Evolutionary conservation across 2,797 vertebrate species (phyloP).

Genomic region (Chaetodon trifasciatus): DNA sequence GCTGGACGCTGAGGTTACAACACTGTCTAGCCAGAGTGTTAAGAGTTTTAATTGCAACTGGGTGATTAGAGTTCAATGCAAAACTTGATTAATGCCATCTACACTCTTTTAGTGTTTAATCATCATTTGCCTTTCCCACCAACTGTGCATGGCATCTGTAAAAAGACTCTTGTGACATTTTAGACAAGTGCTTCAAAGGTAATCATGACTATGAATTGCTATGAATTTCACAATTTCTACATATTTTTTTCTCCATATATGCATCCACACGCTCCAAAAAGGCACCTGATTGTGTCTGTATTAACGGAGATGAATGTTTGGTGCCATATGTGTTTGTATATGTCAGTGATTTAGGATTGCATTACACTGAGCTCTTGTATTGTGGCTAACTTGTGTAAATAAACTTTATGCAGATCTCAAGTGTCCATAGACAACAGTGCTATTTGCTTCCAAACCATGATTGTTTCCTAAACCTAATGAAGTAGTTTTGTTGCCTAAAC

Average conservation of each 20-base stretch:
- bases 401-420: no score
- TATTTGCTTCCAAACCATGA: no score
- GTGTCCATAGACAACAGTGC: no score
- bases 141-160: constrained; percentile 6
- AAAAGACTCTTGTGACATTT: constrained; percentile 13
- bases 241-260: neutral
- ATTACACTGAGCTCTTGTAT: neutral
- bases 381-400: neutral
- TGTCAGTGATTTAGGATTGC: neutral
- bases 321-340: neutral
- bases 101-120: constrained; percentile 40
- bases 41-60: constrained; percentile 53
- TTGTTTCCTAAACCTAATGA: no score
- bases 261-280: neutral
- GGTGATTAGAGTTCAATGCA: constrained; percentile 38
- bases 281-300: neutral
- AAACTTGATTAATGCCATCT: constrained; percentile 47
- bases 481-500: no score
- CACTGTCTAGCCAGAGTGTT: constrained; percentile 32
- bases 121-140: constrained; percentile 35
- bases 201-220: neutral
- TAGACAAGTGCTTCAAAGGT: constrained; percentile 8
- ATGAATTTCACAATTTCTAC: neutral
- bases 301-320: neutral
- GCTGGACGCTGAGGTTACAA: constrained; percentile 48